Conservation (phyloP, 53 echinoderm and acorn worm genomes). For the Echinometra lucunter region DNA sequence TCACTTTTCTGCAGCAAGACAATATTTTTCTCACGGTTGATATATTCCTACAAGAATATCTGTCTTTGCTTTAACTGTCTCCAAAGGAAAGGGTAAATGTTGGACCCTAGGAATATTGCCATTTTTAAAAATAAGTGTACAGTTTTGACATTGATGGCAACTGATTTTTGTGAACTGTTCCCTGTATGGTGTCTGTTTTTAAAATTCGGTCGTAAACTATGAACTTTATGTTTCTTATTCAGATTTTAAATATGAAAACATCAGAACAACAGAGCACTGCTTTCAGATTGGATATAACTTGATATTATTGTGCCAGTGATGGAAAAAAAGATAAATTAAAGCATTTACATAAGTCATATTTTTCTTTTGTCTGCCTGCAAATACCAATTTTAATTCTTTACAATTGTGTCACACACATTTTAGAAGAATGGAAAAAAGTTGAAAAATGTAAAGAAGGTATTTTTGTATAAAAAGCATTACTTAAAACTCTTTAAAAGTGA, state of each 20-base stretch:
- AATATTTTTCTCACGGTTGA: too few relatives aligned
- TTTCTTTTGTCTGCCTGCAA: not conserved
- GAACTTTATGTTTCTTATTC: not conserved
- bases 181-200: not conserved
- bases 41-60: too few relatives aligned
- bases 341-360: not conserved
- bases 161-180: not conserved
- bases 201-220: not conserved
- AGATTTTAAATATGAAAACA: constrained; percentile 11
- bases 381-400: not conserved
- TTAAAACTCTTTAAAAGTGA: not conserved
- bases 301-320: not conserved
- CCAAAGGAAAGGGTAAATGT: not conserved
- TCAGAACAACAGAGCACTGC: too few relatives aligned
- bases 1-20: too few relatives aligned
- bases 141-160: not conserved
- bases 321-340: not conserved
- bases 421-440: not conserved
- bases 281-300: not conserved
- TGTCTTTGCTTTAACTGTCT: not conserved
- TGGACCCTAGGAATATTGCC: not conserved
- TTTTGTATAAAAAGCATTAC: not conserved
- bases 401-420: not conserved
- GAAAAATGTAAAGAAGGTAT: not conserved
- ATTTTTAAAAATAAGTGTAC: constrained; percentile 44